Percentiles rank a stretch among this genome's conserved stretches.
Evolutionary conservation across 2,797 vertebrate species (phyloP).

Genomic region (Glyptemys insculpta): DNA sequence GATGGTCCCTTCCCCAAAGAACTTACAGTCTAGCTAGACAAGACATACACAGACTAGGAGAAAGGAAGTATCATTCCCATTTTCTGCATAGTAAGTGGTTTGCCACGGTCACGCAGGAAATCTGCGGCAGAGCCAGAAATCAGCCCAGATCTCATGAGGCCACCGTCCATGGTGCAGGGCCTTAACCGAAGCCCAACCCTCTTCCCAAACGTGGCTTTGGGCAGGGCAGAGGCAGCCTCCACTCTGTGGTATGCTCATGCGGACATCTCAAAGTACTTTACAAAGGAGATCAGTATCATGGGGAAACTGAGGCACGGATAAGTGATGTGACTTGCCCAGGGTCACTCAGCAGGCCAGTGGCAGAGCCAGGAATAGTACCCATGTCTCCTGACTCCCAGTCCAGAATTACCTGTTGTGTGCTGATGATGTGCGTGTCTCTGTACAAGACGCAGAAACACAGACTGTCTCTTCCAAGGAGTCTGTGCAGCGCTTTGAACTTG

Average conservation of each 20-base stretch:
- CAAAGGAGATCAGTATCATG: neutral
- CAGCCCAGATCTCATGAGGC: neutral
- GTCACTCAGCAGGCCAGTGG: neutral
- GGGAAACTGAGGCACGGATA: neutral
- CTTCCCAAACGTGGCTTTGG: neutral
- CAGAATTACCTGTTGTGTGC: neutral
- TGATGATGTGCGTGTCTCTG: neutral
- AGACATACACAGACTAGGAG: neutral
- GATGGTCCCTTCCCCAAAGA: neutral
- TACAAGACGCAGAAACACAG: neutral
- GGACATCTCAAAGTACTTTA: neutral
- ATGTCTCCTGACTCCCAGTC: neutral
- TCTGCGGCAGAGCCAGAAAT: neutral
- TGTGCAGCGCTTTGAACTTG: neutral
- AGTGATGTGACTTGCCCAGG: neutral
- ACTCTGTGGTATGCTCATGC: neutral
- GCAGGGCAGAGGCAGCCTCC: conserved; percentile 33
- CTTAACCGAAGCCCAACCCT: neutral
- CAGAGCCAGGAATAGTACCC: neutral
- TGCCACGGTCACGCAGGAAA: neutral
- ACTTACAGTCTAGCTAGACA: neutral
- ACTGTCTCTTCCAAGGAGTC: rapidly evolving
- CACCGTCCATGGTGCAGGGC: neutral
- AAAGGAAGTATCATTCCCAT: neutral
- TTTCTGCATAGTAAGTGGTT: neutral